Evolutionary conservation across 2,888 invertebrate species (phyloP), one percentile per base, ranked within the genome.

Genomic region (Euproctis similis): DNA sequence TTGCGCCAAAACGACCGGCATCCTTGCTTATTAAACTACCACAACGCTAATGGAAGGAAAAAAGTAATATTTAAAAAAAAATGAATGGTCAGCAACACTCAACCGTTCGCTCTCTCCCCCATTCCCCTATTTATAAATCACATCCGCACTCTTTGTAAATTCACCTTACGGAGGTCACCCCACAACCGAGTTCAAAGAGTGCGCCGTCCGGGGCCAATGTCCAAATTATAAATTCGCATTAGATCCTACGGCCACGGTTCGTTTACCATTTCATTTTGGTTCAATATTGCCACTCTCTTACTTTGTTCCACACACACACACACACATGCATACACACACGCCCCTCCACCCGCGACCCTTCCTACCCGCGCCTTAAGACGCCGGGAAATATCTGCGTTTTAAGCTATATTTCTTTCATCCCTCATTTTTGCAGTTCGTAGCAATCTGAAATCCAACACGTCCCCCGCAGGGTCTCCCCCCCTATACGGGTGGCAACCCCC

Each of bases 331-430:
- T n/a, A n/a, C 84, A 82, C 82, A 82, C 78, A 82, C 81, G 74
- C 76, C 74, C 74, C 54, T 40, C 53, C 61, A 45, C 59, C 58
- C 62, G 53, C 30, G 30, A 54, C 59, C 65, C 60, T 63, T 30
- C 32, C 35, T 25, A 32, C 35, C 67, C 59, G 62, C 68, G 70
- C 74, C 81, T 84, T 77, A 84, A 82, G 82, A 82, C 78, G 82
- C 76, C 82, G 80, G 78, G 80, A 82, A 84, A 82, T 84, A 85
- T 85, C 85, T 85, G 84, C 85, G 85, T 85, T 85, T 85, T 85
- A 85, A 85, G 85, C 85, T 85, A 85, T 85, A 85, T 85, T 85
- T 85, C 85, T 85, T 85, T 85, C 85, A 85, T 85, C 85, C 85
- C 85, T 85, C 85, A 85, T 85, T 85, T 85, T 85, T 85, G 85